Evolutionary conservation across 2,113 vertebrate genomes (phyloP).

Genomic region (Chinchilla lanigera): DNA sequence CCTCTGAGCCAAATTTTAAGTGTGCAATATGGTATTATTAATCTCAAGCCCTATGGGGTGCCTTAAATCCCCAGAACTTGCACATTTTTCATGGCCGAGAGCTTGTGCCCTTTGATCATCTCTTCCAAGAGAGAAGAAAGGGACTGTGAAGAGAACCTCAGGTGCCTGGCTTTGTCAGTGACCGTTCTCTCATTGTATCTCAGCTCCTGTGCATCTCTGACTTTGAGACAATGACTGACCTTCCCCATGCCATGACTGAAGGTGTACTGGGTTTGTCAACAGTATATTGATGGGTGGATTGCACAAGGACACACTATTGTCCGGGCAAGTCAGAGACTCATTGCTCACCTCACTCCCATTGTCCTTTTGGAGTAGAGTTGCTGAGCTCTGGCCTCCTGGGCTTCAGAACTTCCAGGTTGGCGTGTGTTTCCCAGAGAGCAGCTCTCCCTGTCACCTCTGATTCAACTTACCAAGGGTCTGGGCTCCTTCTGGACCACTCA

Average conservation of each 20-base stretch:
- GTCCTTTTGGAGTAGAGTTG: not conserved
- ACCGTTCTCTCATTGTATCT: not conserved
- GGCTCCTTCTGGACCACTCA: not conserved
- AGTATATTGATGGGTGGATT: not conserved
- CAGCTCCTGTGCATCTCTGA: not conserved
- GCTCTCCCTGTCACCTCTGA: not conserved
- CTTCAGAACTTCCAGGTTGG: not conserved
- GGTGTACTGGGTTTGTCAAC: no score
- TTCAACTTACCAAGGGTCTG: not conserved
- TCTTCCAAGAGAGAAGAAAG: not conserved
- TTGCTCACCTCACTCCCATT: not conserved
- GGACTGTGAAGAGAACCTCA: not conserved
- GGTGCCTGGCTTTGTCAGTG: not conserved
- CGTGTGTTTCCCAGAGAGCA: not conserved
- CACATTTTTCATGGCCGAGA: not conserved
- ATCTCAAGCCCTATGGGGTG: not conserved
- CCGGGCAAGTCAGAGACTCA: not conserved
- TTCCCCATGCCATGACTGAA: not conserved
- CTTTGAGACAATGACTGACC: not conserved
- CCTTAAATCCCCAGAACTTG: not conserved
- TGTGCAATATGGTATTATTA: not conserved
- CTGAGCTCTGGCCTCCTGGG: not conserved
- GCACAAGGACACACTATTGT: accelerated
- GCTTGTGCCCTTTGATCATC: not conserved
- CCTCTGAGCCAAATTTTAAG: not conserved